Base-by-base conservation (phyloP, 2,888 invertebrate genomes). In the Leptothorax acervorum region DNA sequence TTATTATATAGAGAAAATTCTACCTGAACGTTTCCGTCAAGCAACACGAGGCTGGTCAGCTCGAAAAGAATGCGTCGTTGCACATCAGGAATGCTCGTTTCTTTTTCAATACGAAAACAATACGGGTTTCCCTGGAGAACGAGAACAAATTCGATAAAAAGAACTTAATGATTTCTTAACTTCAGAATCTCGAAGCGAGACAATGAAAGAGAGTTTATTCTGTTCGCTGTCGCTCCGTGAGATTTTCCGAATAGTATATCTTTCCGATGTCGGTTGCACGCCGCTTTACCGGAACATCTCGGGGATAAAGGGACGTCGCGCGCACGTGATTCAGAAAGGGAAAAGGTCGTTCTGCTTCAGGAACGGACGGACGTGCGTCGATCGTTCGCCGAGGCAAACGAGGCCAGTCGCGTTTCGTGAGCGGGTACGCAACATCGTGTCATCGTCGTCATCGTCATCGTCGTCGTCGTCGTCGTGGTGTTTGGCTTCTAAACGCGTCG, bases 401-500 rank as follows among this genome's bases (percentile, higher is more conserved):
- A 84, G 85, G 83, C 71, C 83, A 82, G 82, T 55, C 60, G 74
- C 63, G 57, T 82, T 73, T 71, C 63, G 81, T 8, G 57, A 68
- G 66, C 9, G 66, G 35, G 15, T 71, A 68, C 75, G 45, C 28
- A 28, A 18, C 31, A 2, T 15, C 35, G 35, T 35, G 35, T 35
- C 39, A 42, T 53, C 63, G 39, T 42, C 68, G 12, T 28, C 28
- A 28, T 55, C 60, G 86, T 88, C n/a, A 0, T 23, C 23, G 0
- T 23, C 23, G 18, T 9, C 42, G 31, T 18, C 62, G n/a, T 42
- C 11, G 39, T 23, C 42, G n/a, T 55, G 60, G 53, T 55, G 28
- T n/a, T 62, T 62, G 35, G 62, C 23, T 83, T 88, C 85, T 87
- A 85, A 85, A 84, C 85, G 68, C 75, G 86, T 86, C 85, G 68